Evolutionary conservation across 2,113 vertebrate genomes (phyloP).

Genomic region (Hystrix brachyura): DNA sequence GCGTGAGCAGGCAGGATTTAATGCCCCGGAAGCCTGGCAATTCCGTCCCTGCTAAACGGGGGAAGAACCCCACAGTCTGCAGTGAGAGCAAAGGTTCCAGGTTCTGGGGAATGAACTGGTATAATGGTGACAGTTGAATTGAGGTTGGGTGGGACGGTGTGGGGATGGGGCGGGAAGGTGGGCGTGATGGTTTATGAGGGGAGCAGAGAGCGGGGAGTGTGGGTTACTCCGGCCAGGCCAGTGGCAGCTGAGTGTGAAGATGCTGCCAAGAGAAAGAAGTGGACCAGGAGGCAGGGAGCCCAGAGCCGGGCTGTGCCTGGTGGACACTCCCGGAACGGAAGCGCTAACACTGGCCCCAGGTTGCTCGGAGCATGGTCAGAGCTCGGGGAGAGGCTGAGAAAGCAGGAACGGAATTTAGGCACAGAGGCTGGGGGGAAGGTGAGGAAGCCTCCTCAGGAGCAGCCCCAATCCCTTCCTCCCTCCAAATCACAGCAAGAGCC

Average conservation of each 20-base stretch:
- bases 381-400: background rate
- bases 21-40: background rate
- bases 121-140: background rate
- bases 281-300: background rate
- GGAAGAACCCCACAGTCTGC: background rate
- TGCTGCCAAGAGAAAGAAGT: background rate
- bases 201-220: constrained; percentile 35
- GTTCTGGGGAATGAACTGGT: background rate
- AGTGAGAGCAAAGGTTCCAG: background rate
- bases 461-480: background rate
- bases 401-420: background rate
- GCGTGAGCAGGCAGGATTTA: background rate
- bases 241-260: background rate
- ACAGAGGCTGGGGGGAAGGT: background rate
- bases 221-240: constrained; percentile 43
- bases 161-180: no score
- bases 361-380: background rate
- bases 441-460: background rate
- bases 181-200: background rate
- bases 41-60: background rate
- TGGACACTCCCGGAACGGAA: background rate
- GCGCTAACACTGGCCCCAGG: background rate
- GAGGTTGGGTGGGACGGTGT: background rate
- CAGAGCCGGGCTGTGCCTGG: background rate
- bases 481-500: background rate